These are phyloP conservation scores for Anadara kagoshimensis DNA, from an alignment of 1,140 invertebrate species.

Conservation along the genomic window DNA sequence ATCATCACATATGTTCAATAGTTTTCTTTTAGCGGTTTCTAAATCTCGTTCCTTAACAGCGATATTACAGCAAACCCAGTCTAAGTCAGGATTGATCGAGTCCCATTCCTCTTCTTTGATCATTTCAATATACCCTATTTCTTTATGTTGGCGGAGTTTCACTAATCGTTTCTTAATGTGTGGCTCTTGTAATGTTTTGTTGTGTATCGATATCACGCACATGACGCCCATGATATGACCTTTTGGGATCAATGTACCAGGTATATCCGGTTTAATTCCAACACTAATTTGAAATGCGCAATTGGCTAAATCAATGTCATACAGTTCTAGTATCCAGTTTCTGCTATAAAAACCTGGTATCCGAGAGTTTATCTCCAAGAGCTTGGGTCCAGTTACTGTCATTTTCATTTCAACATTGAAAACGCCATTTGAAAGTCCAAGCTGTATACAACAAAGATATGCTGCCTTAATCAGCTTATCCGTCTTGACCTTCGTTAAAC, in stretches of 20 bases:
- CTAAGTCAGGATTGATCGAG: neutral
- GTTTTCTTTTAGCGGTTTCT: constrained; percentile 25
- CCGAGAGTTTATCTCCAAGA: constrained; percentile 39
- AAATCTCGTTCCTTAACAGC: constrained; percentile 32
- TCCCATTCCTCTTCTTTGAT: constrained; percentile 38
- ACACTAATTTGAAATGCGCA: neutral
- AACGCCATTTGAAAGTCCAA: constrained; percentile 35
- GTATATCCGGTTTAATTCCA: constrained; percentile 19
- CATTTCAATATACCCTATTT: too few species aligned
- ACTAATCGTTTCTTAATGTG: constrained; percentile 2
- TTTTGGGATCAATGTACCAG: neutral
- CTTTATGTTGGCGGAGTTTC: constrained; percentile 14
- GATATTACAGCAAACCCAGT: constrained; percentile 47
- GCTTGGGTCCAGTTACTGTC: constrained; percentile 28
- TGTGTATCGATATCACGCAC: constrained; percentile 47
- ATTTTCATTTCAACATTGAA: too few species aligned
- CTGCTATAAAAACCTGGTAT: constrained; percentile 33
- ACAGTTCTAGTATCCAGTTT: constrained; percentile 25
- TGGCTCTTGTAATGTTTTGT: constrained; percentile 23
- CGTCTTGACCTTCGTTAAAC: neutral
- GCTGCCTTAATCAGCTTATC: constrained; percentile 19
- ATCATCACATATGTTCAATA: constrained; percentile 37
- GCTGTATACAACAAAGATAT: constrained; percentile 21
- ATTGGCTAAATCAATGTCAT: constrained; percentile 5
- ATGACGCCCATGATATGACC: constrained; percentile 50